Base-by-base conservation (phyloP, 2,888 invertebrate genomes). In the Xestia c-nigrum region DNA sequence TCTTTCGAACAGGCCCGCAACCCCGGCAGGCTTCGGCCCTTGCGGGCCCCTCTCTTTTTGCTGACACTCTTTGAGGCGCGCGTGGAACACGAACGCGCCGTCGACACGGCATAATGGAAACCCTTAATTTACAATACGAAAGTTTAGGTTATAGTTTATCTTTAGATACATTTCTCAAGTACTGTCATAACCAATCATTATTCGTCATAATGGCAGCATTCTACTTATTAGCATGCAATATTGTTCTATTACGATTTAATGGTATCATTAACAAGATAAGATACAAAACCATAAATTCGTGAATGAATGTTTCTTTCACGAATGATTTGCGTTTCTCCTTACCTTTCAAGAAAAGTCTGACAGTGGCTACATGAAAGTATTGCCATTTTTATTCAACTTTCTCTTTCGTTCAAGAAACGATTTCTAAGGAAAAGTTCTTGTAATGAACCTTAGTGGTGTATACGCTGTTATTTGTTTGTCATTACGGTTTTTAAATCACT, bases 341-440 rank as follows among this genome's bases (percentile, higher is more conserved):
- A 61, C 43, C 65, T 72, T 75, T 68, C 47, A 74, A 83, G 83
- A 78, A 66, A 72, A 82, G 72, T 74, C 50, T 50, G 65, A 72
- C 57, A 24, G 59, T 78, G 31, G 52, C 38, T 38, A 70, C 64
- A 71, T 63, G 65, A 81, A 55, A 80, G 71, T 76, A 64, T 59
- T 64, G 69, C 67, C 52, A 84, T 83, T 73, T 76, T 80, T 69
- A 80, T 73, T 64, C 63, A 64, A 81, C 84, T 84, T 84, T 83
- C 84, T 73, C 83, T 81, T 80, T 80, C 72, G 80, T 83, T 64
- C 31, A 76, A 80, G 82, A 83, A 82, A 59, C 76, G 76, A 70
- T 80, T 83, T 80, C 72, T 67, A 84, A 76, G 84, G 80, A 80
- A 80, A 80, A 76, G 76, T 80, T 84, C 69, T 72, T 50, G 63